A percentile compares a stretch with the other conserved stretches of the same genome.
Conservation (phyloP, 2,888 invertebrate genomes). For the Belgica antarctica region DNA sequence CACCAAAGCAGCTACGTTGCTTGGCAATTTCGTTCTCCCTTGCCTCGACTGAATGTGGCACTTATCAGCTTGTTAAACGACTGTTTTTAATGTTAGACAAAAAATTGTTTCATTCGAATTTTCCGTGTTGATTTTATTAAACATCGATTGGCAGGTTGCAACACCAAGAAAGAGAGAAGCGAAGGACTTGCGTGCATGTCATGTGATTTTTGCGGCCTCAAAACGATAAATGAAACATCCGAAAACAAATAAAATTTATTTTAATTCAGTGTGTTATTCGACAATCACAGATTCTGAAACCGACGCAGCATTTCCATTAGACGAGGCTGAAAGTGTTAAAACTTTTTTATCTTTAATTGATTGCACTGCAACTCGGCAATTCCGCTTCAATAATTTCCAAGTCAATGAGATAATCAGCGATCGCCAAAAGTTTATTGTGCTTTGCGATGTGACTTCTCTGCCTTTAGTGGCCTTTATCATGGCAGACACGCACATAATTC, state of each 20-base stretch:
- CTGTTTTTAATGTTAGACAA: constrained; percentile 20
- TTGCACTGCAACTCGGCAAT: neutral
- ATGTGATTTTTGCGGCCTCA: neutral
- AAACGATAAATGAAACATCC: neutral
- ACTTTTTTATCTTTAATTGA: constrained; percentile 7
- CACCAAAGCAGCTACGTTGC: neutral
- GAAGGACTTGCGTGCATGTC: neutral
- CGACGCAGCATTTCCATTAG: constrained; percentile 2
- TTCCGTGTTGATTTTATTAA: neutral
- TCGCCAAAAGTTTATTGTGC: constrained; percentile 30
- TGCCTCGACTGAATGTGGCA: constrained; percentile 9
- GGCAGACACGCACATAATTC: constrained; percentile 37
- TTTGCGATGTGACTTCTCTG: constrained; percentile 19
- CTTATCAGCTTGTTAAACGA: constrained; percentile 29
- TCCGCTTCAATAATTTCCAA: constrained; percentile 1
- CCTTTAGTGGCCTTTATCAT: constrained; percentile 16
- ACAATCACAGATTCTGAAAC: too few relatives aligned
- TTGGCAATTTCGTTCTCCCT: constrained; percentile 9
- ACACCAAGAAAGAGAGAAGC: neutral
- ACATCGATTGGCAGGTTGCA: constrained; percentile 11
- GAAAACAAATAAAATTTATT: too few relatives aligned
- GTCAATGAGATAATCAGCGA: constrained; percentile 39
- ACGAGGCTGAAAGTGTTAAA: neutral
- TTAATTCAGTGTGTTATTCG: too few relatives aligned
- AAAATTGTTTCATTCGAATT: constrained; percentile 15